Base-by-base conservation (phyloP, 64 coral and sea anemone species). In the Montipora foliosa region DNA sequence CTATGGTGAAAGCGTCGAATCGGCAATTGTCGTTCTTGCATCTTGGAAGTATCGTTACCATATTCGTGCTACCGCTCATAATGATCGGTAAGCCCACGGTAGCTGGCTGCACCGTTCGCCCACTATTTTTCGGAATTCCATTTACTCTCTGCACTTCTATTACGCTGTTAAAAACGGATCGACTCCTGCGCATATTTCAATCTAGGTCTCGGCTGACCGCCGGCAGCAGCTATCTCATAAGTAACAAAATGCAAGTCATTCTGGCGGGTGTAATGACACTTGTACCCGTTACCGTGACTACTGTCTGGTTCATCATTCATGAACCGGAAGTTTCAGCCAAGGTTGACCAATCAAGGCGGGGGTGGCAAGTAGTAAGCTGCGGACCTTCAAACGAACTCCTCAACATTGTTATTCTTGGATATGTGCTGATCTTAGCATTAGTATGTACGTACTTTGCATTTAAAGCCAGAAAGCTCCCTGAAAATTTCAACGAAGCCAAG, bases 401-500 rank as follows among this genome's bases (percentile, higher is more conserved):
- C 19, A 89, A 94, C 20, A 70, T 94, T 14, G 66, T 94, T 5
- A 79, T 96, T 53, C 20, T 99, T 10, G 46, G 17, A 5, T 99
- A 94, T 29, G 83, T 99, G 44, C 79, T 99, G 14, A 68, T 89
- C 2, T 50, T 99, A 21, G 97, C 97, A 44, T 85, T 99, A 7
- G 37, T 99, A 4, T 99, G 94, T 16, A 99, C 95, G 0, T 96
- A 92, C 79, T 95, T 96, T 80, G 97, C 97, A 11, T 99, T 91
- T 22, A 94, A 81, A 76, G 97, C 97, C 13, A 93, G 97, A 79
- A 92, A 81, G 16, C 85, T 99, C 13, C 97, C 97, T 10, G 97
- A 99, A 51, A 99, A 95, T 44, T 99, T 99, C 70, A 99, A 99
- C 84, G 97, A 99, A 82, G 95, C 97, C 5, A 99, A 99, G 53